Percentiles rank a stretch among this genome's conserved stretches.
These are phyloP conservation scores for Microtus richardsoni DNA, from an alignment of 2,113 vertebrate species.

Conservation along the genomic window DNA sequence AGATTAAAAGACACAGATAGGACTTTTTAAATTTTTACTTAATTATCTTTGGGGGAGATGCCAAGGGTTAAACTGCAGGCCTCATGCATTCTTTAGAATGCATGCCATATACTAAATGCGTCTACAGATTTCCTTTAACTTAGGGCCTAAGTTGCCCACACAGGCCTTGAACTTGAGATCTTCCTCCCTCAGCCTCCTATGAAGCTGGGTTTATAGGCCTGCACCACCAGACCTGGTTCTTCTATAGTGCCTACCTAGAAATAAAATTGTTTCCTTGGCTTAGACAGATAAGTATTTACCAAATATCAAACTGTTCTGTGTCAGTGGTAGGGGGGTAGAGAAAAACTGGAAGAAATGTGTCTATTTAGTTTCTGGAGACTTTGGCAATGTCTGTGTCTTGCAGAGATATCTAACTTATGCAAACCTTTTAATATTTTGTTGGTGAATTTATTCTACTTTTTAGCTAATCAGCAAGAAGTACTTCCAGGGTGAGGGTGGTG, in stretches of 20 bases:
- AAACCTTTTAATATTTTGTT: not conserved
- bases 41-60: not conserved
- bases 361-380: not conserved
- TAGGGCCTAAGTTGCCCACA: not conserved
- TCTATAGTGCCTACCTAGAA: not conserved
- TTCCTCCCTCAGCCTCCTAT: not conserved
- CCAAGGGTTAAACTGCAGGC: not conserved
- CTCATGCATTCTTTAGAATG: not conserved
- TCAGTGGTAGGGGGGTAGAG: not conserved
- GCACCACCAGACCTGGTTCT: not conserved
- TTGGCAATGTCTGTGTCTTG: not conserved
- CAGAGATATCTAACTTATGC: not conserved
- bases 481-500: not conserved
- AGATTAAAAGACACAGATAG: not conserved
- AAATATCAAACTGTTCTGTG: not conserved
- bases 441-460: not conserved
- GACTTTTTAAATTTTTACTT: not conserved
- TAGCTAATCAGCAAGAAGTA: not conserved
- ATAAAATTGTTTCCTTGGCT: not conserved
- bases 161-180: not conserved
- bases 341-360: not conserved
- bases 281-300: conserved; percentile 15
- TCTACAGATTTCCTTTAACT: not conserved
- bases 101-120: not conserved
- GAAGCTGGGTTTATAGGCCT: not conserved